phyloP scores from a whole-genome alignment of 2,113 vertebrate species.

The Mastomys coucha region DNA sequence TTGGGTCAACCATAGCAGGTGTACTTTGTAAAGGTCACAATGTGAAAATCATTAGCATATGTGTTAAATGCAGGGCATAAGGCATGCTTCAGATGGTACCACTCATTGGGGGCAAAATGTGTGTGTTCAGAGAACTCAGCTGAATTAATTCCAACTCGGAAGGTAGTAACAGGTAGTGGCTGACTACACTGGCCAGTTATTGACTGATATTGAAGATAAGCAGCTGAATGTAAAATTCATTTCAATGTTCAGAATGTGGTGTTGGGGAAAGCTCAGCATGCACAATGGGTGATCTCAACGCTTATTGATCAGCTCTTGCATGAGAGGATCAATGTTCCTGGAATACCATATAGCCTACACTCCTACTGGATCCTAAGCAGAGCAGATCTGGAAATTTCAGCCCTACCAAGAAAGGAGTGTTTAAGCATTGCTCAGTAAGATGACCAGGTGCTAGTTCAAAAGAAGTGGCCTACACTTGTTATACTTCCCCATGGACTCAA shows the following conservation, averaged over 20 bases:
- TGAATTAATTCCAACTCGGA: neutral
- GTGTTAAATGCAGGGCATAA: neutral
- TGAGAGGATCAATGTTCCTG: fast-evolving
- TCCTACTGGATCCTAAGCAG: neutral
- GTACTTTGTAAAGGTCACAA: neutral
- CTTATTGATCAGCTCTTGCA: neutral
- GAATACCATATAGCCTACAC: neutral
- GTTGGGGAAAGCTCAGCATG: neutral
- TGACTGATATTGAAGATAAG: neutral
- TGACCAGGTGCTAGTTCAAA: neutral
- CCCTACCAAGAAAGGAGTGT: neutral
- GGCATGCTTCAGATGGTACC: neutral
- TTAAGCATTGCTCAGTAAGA: neutral
- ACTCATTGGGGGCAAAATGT: neutral
- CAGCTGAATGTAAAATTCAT: neutral
- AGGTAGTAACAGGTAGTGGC: neutral
- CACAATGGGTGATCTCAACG: neutral
- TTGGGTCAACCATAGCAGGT: neutral
- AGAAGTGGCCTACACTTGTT: neutral
- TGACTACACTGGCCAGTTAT: neutral
- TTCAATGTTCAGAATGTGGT: neutral
- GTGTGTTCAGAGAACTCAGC: neutral
- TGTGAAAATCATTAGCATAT: neutral
- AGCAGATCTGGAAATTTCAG: neutral
- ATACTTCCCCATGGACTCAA: neutral